Percentiles rank a stretch among this genome's conserved stretches.
These are phyloP conservation scores for Furcula furcula DNA, from an alignment of 2,888 invertebrate species.

Conservation along the genomic window DNA sequence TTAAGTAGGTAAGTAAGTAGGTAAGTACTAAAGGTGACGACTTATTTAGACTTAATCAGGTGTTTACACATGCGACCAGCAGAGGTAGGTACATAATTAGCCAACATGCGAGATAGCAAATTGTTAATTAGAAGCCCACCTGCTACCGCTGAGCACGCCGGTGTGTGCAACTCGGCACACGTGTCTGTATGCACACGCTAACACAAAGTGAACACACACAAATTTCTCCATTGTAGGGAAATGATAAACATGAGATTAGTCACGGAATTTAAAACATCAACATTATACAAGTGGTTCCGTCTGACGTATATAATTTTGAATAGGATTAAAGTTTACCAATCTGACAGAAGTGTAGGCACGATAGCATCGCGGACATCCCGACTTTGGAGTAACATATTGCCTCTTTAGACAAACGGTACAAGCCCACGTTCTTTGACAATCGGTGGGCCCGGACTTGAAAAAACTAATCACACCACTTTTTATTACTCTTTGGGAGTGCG, in stretches of 20 bases:
- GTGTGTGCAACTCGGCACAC: conserved; percentile 12
- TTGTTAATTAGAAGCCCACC: conserved; percentile 44
- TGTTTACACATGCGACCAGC: conserved; percentile 20
- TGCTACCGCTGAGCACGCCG: conserved; percentile 28
- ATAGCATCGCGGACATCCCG: conserved; percentile 52
- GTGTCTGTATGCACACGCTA: conserved; percentile 2
- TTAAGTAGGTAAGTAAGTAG: too few relatives aligned
- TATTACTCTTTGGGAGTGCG: conserved; percentile 62
- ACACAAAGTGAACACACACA: not conserved
- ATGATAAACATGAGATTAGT: conserved; percentile 28
- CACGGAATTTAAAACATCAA: conserved; percentile 24
- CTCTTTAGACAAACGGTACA: conserved; percentile 57
- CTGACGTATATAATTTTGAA: conserved; percentile 50
- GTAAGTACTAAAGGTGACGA: not conserved
- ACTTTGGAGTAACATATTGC: conserved; percentile 61
- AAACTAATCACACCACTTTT: conserved; percentile 72
- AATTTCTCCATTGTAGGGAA: conserved; percentile 20
- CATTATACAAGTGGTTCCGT: conserved; percentile 18
- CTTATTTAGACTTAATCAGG: conserved; percentile 15
- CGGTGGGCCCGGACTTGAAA: conserved; percentile 55
- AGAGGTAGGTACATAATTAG: conserved; percentile 42
- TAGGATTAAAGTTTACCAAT: conserved; percentile 54
- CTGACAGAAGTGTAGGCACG: conserved; percentile 55
- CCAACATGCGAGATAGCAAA: conserved; percentile 31
- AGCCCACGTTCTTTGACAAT: conserved; percentile 63